Evolutionary conservation across 2,888 invertebrate genomes (phyloP).

Genomic region (Sphecodes monilicornis): DNA sequence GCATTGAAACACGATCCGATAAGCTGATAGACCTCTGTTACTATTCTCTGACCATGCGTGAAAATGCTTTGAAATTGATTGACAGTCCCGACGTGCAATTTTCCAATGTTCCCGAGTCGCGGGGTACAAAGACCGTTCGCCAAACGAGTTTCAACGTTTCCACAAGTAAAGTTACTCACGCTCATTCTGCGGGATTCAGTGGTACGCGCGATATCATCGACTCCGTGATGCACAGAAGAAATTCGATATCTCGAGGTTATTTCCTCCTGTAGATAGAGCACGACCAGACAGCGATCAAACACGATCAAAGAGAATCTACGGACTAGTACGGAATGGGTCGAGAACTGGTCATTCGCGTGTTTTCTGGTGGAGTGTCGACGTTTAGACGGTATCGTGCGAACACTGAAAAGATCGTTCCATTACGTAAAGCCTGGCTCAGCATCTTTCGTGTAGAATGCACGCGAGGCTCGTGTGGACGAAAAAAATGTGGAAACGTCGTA

Average conservation of each 20-base stretch:
- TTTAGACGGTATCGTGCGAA: conserved; percentile 21
- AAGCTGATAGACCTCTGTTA: not conserved
- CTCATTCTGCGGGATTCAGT: conserved; percentile 57
- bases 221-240: conserved; percentile 39
- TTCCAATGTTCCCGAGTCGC: not conserved
- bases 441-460: conserved; percentile 60
- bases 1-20: not conserved
- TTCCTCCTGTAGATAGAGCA: conserved; percentile 35
- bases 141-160: conserved; percentile 23
- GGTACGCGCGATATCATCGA: conserved; percentile 38
- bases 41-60: not conserved
- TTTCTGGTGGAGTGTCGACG: conserved; percentile 48
- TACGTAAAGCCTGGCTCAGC: conserved; percentile 74
- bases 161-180: conserved; percentile 55
- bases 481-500: not conserved
- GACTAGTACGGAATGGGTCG: conserved; percentile 17
- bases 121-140: not conserved
- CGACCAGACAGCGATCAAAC: not conserved
- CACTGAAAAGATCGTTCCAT: conserved; percentile 23
- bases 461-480: conserved; percentile 38
- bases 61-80: not conserved
- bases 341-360: conserved; percentile 50
- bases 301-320: conserved; percentile 8
- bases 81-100: not conserved
- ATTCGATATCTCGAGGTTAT: conserved; percentile 42